Evolutionary conservation across 2,888 invertebrate species (phyloP).

Genomic region (Aporophyla lueneburgensis): DNA sequence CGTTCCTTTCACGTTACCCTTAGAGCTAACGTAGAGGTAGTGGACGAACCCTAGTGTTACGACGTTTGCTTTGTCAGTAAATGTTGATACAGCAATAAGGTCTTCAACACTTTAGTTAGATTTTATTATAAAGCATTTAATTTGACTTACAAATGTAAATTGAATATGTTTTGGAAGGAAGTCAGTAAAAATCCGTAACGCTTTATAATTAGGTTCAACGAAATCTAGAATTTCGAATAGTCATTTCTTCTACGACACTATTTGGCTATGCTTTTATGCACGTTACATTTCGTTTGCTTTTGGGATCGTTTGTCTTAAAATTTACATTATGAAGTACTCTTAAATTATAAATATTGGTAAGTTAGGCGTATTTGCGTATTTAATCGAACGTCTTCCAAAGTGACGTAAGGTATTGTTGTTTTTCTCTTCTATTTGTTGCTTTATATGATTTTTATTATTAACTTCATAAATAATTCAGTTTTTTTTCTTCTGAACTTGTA

Average conservation of each 20-base stretch:
- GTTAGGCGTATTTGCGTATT: constrained; percentile 87
- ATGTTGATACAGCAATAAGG: constrained; percentile 76
- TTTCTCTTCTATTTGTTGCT: constrained; percentile 60
- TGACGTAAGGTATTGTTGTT: constrained; percentile 84
- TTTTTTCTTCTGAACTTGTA: constrained; percentile 35
- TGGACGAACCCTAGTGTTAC: constrained; percentile 63
- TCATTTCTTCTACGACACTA: constrained; percentile 84
- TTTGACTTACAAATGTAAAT: constrained; percentile 72
- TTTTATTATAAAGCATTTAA: constrained; percentile 57
- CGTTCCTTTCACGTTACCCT: constrained; percentile 85
- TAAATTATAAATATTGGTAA: constrained; percentile 82
- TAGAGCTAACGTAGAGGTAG: constrained; percentile 76
- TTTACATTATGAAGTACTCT: constrained; percentile 77
- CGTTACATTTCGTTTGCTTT: constrained; percentile 74
- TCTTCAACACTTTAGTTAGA: constrained; percentile 56
- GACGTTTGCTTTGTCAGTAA: constrained; percentile 70
- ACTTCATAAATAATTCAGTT: constrained; percentile 45
- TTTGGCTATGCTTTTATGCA: constrained; percentile 84
- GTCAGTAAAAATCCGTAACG: constrained; percentile 88
- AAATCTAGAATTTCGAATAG: constrained; percentile 87
- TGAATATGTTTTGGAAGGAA: constrained; percentile 82
- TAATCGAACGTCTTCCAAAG: constrained; percentile 91
- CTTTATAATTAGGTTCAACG: constrained; percentile 90
- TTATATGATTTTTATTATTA: constrained; percentile 44
- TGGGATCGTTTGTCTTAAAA: constrained; percentile 67